These are phyloP conservation scores for Cydia strobilella DNA, from an alignment of 1,140 invertebrate species.

Conservation along the genomic window DNA sequence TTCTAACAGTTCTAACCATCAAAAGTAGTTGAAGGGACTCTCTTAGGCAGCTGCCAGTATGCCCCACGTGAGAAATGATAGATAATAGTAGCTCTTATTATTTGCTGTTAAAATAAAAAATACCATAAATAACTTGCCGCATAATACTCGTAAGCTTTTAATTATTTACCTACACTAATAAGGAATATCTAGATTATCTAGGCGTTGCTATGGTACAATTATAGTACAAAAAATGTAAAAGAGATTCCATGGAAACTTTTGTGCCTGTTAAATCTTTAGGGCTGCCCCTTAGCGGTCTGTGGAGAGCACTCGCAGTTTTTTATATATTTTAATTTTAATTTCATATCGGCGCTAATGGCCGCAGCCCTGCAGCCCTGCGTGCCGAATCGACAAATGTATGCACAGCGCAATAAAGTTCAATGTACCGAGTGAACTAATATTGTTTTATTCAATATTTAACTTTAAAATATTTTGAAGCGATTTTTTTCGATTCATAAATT, in stretches of 20 bases:
- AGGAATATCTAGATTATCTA: no score
- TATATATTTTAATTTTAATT: constrained; percentile 81
- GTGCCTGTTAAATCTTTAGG: constrained; percentile 63
- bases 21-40: no score
- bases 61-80: no score
- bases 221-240: neutral
- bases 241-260: constrained; percentile 45
- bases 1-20: no score
- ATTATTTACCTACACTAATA: no score
- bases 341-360: constrained; percentile 78
- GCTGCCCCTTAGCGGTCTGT: constrained; percentile 76
- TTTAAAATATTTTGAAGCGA: constrained; percentile 69
- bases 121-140: no score
- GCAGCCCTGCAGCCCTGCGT: constrained; percentile 77
- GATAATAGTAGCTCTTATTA: no score
- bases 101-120: no score
- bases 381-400: constrained; percentile 76
- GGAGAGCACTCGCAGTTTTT: constrained; percentile 72
- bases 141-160: no score
- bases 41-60: no score
- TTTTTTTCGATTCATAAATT: constrained; percentile 74
- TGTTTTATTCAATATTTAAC: constrained; percentile 79
- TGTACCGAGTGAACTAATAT: constrained; percentile 79
- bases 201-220: constrained; percentile 19
- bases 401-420: constrained; percentile 77